These are phyloP conservation scores for Lutjanus erythropterus DNA, from an alignment of 2,113 vertebrate species.

Conservation along the genomic window DNA sequence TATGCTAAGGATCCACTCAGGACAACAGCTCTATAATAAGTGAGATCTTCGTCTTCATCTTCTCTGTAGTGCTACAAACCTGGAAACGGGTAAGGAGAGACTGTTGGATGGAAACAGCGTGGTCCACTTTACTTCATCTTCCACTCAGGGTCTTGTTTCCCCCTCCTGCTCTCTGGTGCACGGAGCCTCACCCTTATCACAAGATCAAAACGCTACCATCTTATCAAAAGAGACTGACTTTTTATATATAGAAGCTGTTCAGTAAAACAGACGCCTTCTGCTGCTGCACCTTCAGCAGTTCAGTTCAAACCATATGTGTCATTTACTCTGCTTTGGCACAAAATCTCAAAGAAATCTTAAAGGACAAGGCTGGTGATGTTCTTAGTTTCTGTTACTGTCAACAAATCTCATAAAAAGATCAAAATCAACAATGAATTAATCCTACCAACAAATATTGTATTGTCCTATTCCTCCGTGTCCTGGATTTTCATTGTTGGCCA, in stretches of 20 bases:
- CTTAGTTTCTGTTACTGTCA: neutral
- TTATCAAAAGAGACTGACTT: neutral
- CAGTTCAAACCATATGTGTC: neutral
- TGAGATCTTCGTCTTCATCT: conserved; percentile 57
- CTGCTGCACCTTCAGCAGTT: neutral
- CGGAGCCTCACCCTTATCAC: neutral
- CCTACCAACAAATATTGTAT: neutral
- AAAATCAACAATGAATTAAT: neutral
- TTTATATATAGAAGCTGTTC: neutral
- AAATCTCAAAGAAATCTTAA: neutral
- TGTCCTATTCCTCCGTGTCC: neutral
- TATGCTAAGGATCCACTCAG: neutral
- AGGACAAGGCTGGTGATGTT: neutral
- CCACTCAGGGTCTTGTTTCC: neutral
- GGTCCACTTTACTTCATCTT: conserved; percentile 4
- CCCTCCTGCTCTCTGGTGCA: neutral
- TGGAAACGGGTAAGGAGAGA: conserved; percentile 46
- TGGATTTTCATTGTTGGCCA: neutral
- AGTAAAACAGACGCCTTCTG: neutral
- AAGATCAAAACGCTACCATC: neutral
- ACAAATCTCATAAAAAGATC: neutral
- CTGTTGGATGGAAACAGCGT: conserved; percentile 53
- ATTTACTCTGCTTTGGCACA: neutral
- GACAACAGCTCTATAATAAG: neutral
- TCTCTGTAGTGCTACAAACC: conserved; percentile 25